Conservation (phyloP, 2,113 vertebrate genomes). For the Salvelinus sp. region DNA sequence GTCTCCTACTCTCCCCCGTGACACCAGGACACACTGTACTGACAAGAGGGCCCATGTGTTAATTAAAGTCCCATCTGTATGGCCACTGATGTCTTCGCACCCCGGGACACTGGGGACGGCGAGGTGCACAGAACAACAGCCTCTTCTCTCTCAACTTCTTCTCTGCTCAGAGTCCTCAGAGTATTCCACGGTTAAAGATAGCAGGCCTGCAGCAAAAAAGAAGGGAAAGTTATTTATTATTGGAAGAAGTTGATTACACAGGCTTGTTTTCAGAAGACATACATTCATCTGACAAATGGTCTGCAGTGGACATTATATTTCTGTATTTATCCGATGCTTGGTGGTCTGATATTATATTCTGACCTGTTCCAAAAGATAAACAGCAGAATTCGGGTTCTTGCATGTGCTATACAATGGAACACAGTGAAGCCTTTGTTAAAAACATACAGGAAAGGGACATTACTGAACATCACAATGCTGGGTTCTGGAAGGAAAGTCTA, state of each 20-base stretch:
- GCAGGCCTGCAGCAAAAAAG: background rate
- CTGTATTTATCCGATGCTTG: background rate
- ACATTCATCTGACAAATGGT: background rate
- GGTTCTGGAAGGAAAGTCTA: slow-evolving; percentile 40
- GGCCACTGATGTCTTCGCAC: slow-evolving; percentile 48
- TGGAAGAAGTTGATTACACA: background rate
- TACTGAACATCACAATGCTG: background rate
- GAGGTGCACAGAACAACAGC: slow-evolving; percentile 27
- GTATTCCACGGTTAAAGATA: slow-evolving; percentile 3
- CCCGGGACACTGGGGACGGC: slow-evolving; percentile 37
- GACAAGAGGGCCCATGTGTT: slow-evolving; percentile 53
- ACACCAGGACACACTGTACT: slow-evolving; percentile 49
- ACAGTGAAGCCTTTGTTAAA: slow-evolving; percentile 17
- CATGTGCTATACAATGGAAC: background rate
- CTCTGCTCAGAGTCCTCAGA: background rate
- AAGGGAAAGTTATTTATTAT: no score
- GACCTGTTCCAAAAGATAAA: background rate
- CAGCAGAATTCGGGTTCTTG: background rate
- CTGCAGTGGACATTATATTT: no score
- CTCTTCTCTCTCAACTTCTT: slow-evolving; percentile 5
- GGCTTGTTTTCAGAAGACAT: background rate
- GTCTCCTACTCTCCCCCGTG: slow-evolving; percentile 24
- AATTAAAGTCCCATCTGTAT: slow-evolving; percentile 71
- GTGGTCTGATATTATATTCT: background rate
- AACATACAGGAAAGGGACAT: background rate